Evolutionary conservation across 2,113 vertebrate genomes (phyloP), one percentile per base, ranked within the genome.

Genomic region (Gasterosteus nipponicus): DNA sequence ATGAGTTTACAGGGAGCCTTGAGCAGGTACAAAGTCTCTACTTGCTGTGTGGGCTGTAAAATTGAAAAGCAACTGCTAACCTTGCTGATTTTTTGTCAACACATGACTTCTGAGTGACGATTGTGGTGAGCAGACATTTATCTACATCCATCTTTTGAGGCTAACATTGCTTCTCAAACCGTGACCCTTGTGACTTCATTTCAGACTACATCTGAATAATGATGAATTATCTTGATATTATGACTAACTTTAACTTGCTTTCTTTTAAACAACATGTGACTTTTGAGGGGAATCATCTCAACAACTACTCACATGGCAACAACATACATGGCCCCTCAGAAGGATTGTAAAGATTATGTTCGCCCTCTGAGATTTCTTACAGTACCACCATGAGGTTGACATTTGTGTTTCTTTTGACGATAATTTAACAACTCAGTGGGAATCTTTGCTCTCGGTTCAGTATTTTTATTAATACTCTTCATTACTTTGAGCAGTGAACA

Each of bases 61-160:
- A 38, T 46, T 61, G 9, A 68, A 60, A 63, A 39, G 33, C 18
- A 57, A 38, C 38, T 51, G 78, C 78, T 58, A 39, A 61, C 39
- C 61, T 62, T 59, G 73, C 51, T 63, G 22, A 26, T 61, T 71
- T 63, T 85, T 72, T 69, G 67, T 69, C 62, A 60, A 65, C 76
- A 73, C 49, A 58, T 0, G 3, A 35, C 57, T 67, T 75, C 2
- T 1, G 42, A 4, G 26, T 71, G 73, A 78, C 71, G 57, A 78
- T 63, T 63, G 59, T 35, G 16, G 63, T 10, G 12, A 18, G 42
- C 26, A 56, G 35, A 33, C 38, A 75, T 80, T 77, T 54, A 76
- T 73, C 63, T 56, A 7, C 58, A 73, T 79, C 67, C 60, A 57
- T 72, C 47, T 26, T 57, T 65, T 44, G 49, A 69, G 0, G 44